Evolutionary conservation across 2,113 vertebrate genomes (phyloP), one percentile per base, ranked within the genome.

Genomic region (Ictalurus punctatus): DNA sequence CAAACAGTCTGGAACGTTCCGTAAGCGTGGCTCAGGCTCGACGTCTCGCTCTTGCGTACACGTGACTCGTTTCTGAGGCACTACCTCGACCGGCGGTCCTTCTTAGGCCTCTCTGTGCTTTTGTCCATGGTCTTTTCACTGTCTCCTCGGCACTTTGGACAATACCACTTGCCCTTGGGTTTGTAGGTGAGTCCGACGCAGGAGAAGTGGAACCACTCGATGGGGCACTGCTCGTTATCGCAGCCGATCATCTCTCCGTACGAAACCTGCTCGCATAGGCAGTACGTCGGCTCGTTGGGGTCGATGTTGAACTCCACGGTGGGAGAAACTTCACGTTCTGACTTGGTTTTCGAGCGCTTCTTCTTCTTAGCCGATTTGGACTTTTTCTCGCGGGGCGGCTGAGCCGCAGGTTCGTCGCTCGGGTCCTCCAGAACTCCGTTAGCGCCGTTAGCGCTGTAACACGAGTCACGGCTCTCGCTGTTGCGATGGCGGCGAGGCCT

Each of bases 171-270:
- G 92, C 98, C 98, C 92, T 99, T 99, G 85, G 98, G 98, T 95
- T 99, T 99, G 89, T 99, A 98, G 91, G 97, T 97, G 63, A 99
- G 98, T 91, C 97, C 97, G 69, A 99, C 98, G 0, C 98, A 99
- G 2, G 98, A 99, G 92, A 99, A 99, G 92, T 99, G 98, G 95
- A 99, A 99, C 98, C 98, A 99, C 93, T 99, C 98, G 0, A 99
- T 99, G 85, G 98, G 97, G 90, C 98, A 99, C 92, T 98, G 98
- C 0, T 98, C 98, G 0, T 99, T 99, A 93, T 99, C 98, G 0
- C 98, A 99, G 91, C 98, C 98, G 13, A 99, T 99, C 98, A 99
- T 99, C 94, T 99, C 98, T 25, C 98, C 98, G 73, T 99, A 99
- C 78, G 98, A 99, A 91, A 99, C 98, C 88, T 99, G 98, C 92